Base-by-base conservation (phyloP, 2,888 invertebrate genomes). In the Arctia plantaginis region DNA sequence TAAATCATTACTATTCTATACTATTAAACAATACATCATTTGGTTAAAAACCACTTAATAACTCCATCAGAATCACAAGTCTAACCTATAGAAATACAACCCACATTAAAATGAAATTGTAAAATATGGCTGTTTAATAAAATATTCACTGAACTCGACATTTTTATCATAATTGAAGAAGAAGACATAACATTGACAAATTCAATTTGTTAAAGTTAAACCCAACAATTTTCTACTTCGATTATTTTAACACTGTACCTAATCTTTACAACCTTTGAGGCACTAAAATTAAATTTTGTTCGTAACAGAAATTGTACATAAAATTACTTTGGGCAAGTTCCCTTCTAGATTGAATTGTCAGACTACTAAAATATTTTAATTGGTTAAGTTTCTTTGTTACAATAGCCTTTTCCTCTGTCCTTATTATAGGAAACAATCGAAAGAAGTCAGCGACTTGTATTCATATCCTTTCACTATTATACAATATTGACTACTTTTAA, bases 201-300 rank as follows among this genome's bases (percentile, higher is more conserved):
- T 76, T 78, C 30, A 78, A 82, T 82, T 78, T 77, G 6, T 23
- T 64, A 39, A 33, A 71, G 68, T 68, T 75, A 62, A 79, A 77
- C 47, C 74, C 77, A 80, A 81, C 81, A 75, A 79, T 59, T 64
- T 74, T 44, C 27, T 33, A 77, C 30, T 78, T 78, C 64, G 64
- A 71, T 73, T 76, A 66, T 74, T 74, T 78, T 71, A 62, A 70
- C 65, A 59, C 47, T 66, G 55, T 72, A 30, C 23, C 62, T 68
- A 75, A 64, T 39, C 47, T 66, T 23, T 35, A 69, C 55, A 69
- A 55, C 35, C 64, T 33, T 68, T 69, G 33, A 47, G 33, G 7
- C 44, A 69, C 39, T 73, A 30, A 27, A 69, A 47, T 69, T 65
- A 23, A 62, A 65, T 69, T 69, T 64, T 39, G 23, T 23, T 47